phyloP scores from a whole-genome alignment of 1,140 invertebrate species.

The Caenorhabditis brenneri region DNA sequence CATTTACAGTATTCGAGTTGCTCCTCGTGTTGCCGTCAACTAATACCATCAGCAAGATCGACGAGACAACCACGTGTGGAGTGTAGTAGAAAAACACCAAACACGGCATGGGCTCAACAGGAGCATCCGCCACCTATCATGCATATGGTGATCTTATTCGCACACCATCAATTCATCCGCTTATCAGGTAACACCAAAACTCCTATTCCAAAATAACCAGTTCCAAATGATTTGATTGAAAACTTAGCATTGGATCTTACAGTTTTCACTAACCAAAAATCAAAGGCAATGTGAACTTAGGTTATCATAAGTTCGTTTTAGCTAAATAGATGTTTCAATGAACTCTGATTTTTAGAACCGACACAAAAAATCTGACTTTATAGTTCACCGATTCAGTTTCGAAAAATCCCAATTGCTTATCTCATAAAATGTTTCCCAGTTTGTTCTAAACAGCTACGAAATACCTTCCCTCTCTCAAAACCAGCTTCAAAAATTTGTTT shows the following conservation, averaged over 20 bases:
- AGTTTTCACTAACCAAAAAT: too few relatives aligned
- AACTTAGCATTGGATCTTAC: too few relatives aligned
- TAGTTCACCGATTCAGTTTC: too few relatives aligned
- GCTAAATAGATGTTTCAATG: too few relatives aligned
- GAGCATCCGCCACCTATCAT: slow-evolving; percentile 48
- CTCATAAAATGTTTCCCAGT: too few relatives aligned
- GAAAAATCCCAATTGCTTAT: too few relatives aligned
- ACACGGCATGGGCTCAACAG: slow-evolving; percentile 47
- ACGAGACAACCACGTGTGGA: slow-evolving; percentile 28
- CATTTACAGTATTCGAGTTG: slow-evolving; percentile 30
- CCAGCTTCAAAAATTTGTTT: not conserved
- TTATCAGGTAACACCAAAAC: not conserved
- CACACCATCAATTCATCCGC: slow-evolving; percentile 50
- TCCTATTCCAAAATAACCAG: not conserved
- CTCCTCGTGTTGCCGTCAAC: slow-evolving; percentile 38
- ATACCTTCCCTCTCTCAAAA: not conserved
- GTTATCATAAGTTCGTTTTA: too few relatives aligned
- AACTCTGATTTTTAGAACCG: too few relatives aligned
- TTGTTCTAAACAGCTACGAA: too few relatives aligned
- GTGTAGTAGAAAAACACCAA: not conserved
- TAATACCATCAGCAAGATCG: slow-evolving; percentile 16
- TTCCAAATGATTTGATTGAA: too few relatives aligned
- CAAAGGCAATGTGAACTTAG: too few relatives aligned
- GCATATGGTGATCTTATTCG: slow-evolving; percentile 49
- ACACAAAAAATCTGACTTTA: too few relatives aligned